phyloP scores from a whole-genome alignment of 1,140 invertebrate species.

The Orchestia grillus region DNA sequence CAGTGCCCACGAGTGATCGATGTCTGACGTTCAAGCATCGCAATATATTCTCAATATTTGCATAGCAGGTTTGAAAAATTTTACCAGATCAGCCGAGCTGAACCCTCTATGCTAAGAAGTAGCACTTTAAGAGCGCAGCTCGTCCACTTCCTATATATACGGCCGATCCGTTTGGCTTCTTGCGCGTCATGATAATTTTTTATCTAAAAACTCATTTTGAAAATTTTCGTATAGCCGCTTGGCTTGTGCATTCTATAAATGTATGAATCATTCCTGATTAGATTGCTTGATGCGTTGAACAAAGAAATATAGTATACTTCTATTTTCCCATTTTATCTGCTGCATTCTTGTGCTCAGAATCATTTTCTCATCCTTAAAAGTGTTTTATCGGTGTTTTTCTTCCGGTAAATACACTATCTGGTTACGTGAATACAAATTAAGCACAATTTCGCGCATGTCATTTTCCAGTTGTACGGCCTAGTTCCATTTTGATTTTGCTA shows the following conservation, averaged over 20 bases:
- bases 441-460: too few relatives aligned
- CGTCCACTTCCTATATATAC: neutral
- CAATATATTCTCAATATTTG: neutral
- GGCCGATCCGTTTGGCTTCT: neutral
- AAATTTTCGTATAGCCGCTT: neutral
- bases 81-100: neutral
- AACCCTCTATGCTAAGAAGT: neutral
- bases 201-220: neutral
- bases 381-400: too few relatives aligned
- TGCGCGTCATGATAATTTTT: neutral
- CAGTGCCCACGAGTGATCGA: neutral
- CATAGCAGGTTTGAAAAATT: neutral
- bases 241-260: neutral
- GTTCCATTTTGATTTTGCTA: too few relatives aligned
- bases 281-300: neutral
- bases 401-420: too few relatives aligned
- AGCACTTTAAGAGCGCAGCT: neutral
- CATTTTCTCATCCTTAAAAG: too few relatives aligned
- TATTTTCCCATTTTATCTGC: too few relatives aligned
- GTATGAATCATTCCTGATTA: neutral
- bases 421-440: too few relatives aligned
- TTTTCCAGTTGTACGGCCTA: too few relatives aligned
- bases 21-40: neutral
- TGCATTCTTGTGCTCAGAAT: too few relatives aligned
- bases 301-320: neutral